Base-by-base conservation (phyloP, 2,888 invertebrate genomes). In the Meghimatium bilineatum region DNA sequence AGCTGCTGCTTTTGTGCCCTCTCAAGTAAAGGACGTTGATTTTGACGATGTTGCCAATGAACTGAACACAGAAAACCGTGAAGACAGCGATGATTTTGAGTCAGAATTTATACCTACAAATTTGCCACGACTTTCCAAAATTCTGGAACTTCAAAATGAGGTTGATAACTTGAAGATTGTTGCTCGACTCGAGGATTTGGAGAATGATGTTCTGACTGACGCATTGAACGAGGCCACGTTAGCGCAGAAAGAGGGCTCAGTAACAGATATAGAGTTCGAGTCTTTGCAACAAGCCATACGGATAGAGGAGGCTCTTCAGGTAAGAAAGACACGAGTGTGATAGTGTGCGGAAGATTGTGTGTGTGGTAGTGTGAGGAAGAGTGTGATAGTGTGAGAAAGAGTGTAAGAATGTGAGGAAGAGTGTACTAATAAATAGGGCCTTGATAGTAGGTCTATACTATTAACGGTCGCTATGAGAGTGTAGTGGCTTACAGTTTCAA, bases 181-280 rank as follows among this genome's bases (percentile, higher is more conserved):
- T 44, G 44, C 85, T 6, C 76, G 82, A 23, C 83, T 91, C n/a
- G 90, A 90, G 78, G 90, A 89, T 80, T 85, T 89, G 49, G 91
- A 91, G 87, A 91, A 90, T 76, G 91, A 91, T 66, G 88, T 86
- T 44, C 85, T 91, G 20, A 89, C 91, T 12, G 88, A 89, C 52
- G 90, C 90, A 20, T 78, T 91, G 32, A 89, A 90, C 79, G 88
- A 88, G 66, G 90, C 91, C 0, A 90, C 91, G 2, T 79, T 90
- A 17, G 87, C 89, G 26, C 91, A 91, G 77, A 75, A 88, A 32
- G 85, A 88, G n/a, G 89, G 85, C 3, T 84, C 85, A 8, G 88
- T 87, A 26, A 82, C 84, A 10, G 52, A 80, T 5, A 74, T 76
- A 69, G 87, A 88, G 85, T 85, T 86, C 32, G 67, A 69, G 23